Percentiles rank a stretch among this genome's conserved stretches.
Conservation (phyloP, 2,797 vertebrate species). For the Chelidonichthys spinosus region DNA sequence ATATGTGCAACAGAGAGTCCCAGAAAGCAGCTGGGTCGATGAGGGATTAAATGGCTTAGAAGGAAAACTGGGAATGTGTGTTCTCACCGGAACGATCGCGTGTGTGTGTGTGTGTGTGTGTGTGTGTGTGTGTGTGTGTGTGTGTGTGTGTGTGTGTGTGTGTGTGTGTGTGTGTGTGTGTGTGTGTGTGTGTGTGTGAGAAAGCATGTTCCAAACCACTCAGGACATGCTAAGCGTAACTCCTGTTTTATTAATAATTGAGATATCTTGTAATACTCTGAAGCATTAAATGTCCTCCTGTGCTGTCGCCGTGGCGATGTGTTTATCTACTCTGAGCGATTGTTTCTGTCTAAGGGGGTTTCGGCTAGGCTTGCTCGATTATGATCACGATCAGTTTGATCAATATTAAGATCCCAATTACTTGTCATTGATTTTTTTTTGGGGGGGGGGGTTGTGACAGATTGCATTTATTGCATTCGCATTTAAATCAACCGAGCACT, state of each 20-base stretch:
- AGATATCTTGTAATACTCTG: constrained; percentile 41
- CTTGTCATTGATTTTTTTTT: too few species aligned
- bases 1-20: constrained; percentile 26
- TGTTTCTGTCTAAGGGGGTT: too few species aligned
- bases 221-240: constrained; percentile 35
- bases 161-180: constrained; percentile 17
- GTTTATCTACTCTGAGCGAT: not conserved
- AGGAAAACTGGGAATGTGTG: constrained; percentile 51
- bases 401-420: too few species aligned
- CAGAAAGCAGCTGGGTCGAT: constrained; percentile 42
- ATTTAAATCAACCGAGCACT: too few species aligned
- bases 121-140: not conserved
- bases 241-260: constrained; percentile 56
- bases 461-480: too few species aligned
- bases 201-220: constrained; percentile 48
- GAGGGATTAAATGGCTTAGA: constrained; percentile 59
- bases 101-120: constrained; percentile 20
- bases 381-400: too few species aligned
- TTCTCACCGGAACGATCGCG: constrained; percentile 16
- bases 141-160: not conserved
- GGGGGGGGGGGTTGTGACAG: too few species aligned
- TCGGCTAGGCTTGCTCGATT: too few species aligned
- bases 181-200: constrained; percentile 15
- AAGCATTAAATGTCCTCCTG: constrained; percentile 42
- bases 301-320: constrained; percentile 9